Evolutionary conservation across 2,797 vertebrate species (phyloP).

Genomic region (Tolypeutes matacus): DNA sequence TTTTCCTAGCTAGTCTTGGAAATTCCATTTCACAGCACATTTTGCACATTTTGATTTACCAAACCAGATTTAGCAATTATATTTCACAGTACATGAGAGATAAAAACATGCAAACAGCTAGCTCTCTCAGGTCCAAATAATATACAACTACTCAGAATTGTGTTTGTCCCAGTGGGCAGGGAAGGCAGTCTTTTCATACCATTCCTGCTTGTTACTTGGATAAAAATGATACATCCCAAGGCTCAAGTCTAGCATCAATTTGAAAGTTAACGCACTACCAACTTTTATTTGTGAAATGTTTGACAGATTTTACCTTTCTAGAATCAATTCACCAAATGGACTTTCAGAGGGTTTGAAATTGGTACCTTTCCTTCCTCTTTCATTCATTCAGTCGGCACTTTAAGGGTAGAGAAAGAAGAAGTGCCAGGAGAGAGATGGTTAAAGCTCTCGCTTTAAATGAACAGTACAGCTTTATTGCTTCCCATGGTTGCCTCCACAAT

Average conservation of each 20-base stretch:
- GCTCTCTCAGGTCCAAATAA: not conserved
- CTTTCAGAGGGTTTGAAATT: not conserved
- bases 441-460: conserved; percentile 60
- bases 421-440: conserved; percentile 28
- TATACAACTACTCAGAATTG: not conserved
- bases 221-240: conserved; percentile 30
- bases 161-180: not conserved
- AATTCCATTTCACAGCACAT: conserved; percentile 66
- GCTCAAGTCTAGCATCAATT: not conserved
- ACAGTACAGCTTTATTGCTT: conserved; percentile 62
- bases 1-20: conserved; percentile 61
- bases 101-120: conserved; percentile 6
- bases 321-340: conserved; percentile 13
- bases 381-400: conserved; percentile 54
- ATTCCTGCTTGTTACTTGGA: not conserved
- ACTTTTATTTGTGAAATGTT: conserved; percentile 46
- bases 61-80: conserved; percentile 69
- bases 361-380: conserved; percentile 38
- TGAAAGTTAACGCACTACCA: conserved; percentile 40
- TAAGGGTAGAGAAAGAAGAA: conserved; percentile 20
- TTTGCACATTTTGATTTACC: conserved; percentile 64
- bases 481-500: conserved; percentile 28
- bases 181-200: not conserved
- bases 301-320: conserved; percentile 55
- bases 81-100: conserved; percentile 57